phyloP scores from a whole-genome alignment of 2,888 invertebrate genomes.

The Athetis lepigone region DNA sequence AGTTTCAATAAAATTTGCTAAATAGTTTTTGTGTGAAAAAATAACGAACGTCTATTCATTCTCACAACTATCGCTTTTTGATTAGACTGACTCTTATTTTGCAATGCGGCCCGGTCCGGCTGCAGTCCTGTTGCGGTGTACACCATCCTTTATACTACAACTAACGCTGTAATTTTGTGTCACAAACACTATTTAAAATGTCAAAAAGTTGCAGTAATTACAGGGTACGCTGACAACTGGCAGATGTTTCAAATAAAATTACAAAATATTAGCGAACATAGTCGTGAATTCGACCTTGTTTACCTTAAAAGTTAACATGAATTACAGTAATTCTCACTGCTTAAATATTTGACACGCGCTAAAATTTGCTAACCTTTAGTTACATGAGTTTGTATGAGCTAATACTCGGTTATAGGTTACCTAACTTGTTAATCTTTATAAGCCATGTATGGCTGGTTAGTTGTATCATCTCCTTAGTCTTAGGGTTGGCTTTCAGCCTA shows the following conservation, averaged over 20 bases:
- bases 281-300: slow-evolving; percentile 11
- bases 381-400: slow-evolving; percentile 12
- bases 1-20: too few relatives aligned
- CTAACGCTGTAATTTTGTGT: too few relatives aligned
- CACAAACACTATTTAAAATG: not conserved
- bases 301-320: slow-evolving; percentile 13
- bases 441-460: not conserved
- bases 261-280: slow-evolving; percentile 13
- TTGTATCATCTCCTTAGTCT: too few relatives aligned
- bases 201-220: not conserved
- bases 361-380: slow-evolving; percentile 33
- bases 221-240: not conserved
- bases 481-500: too few relatives aligned
- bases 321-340: slow-evolving; percentile 10
- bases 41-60: too few relatives aligned
- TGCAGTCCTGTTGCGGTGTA: too few relatives aligned
- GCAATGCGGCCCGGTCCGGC: too few relatives aligned
- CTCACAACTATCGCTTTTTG: too few relatives aligned
- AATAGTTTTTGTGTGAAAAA: too few relatives aligned
- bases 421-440: slow-evolving; percentile 11
- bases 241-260: not conserved
- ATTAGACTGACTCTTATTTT: too few relatives aligned
- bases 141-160: too few relatives aligned
- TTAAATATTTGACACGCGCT: slow-evolving; percentile 41
- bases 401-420: slow-evolving; percentile 21